Percentiles rank a stretch among this genome's conserved stretches.
These are phyloP conservation scores for Caradrina kadenii DNA, from an alignment of 2,888 invertebrate genomes.

Conservation along the genomic window DNA sequence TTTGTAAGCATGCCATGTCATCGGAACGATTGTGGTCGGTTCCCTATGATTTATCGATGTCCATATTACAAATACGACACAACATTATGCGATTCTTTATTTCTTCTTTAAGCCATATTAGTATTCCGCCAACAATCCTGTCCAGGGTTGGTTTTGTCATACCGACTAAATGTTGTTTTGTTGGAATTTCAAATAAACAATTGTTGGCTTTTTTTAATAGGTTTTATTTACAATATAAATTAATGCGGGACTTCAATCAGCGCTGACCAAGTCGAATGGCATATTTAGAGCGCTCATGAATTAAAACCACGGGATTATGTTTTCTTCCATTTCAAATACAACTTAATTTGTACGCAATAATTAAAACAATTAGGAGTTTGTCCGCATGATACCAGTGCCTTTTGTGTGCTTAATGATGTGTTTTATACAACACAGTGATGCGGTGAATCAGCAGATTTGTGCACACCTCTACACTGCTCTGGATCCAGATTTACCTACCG, in stretches of 20 bases:
- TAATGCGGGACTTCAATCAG: conserved; percentile 85
- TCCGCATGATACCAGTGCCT: conserved; percentile 57
- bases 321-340: conserved; percentile 78
- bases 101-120: conserved; percentile 90
- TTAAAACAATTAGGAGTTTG: conserved; percentile 78
- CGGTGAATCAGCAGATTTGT: conserved; percentile 36
- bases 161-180: conserved; percentile 90
- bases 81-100: conserved; percentile 89
- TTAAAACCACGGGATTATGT: conserved; percentile 81
- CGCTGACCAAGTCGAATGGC: conserved; percentile 75
- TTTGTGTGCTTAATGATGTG: conserved; percentile 60
- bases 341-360: conserved; percentile 87
- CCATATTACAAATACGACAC: conserved; percentile 90
- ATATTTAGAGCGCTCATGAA: conserved; percentile 86
- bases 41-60: conserved; percentile 90
- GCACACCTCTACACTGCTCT: conserved; percentile 34
- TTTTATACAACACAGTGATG: conserved; percentile 38
- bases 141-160: conserved; percentile 89
- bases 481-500: not conserved
- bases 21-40: conserved; percentile 89
- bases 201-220: conserved; percentile 81
- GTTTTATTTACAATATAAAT: conserved; percentile 84
- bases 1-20: conserved; percentile 89
- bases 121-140: conserved; percentile 89
- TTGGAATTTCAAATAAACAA: conserved; percentile 90